Percentiles rank a stretch among this genome's conserved stretches.
Conservation (phyloP, 2,888 invertebrate genomes). For the Athetis lepigone region DNA sequence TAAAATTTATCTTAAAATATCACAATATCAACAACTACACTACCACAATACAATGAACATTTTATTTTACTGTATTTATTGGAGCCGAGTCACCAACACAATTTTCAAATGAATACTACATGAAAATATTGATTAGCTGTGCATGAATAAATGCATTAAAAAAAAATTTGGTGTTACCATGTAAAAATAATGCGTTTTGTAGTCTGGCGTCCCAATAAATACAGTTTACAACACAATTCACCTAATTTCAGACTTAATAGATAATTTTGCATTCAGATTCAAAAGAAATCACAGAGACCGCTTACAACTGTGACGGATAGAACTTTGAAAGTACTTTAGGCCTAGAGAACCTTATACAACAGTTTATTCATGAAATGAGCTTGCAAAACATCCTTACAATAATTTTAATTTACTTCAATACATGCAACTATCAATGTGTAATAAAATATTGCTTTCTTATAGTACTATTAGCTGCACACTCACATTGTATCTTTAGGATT, state of each 20-base stretch:
- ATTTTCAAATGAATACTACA: not conserved
- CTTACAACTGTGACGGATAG: constrained; percentile 63
- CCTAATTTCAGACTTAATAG: constrained; percentile 54
- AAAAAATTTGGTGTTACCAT: too few relatives aligned
- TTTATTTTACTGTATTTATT: constrained; percentile 55
- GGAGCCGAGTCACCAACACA: constrained; percentile 8
- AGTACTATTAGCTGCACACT: constrained; percentile 61
- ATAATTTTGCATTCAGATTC: constrained; percentile 63
- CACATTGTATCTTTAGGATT: constrained; percentile 18
- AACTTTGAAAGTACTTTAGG: constrained; percentile 60
- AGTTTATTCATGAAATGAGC: constrained; percentile 44
- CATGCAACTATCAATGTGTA: constrained; percentile 58
- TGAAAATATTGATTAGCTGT: not conserved
- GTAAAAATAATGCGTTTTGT: not conserved
- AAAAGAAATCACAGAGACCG: constrained; percentile 58
- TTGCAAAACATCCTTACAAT: constrained; percentile 24
- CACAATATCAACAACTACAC: constrained; percentile 88
- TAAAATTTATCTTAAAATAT: constrained; percentile 86
- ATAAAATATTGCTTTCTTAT: constrained; percentile 73
- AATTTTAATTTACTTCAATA: constrained; percentile 35
- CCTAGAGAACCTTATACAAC: constrained; percentile 59
- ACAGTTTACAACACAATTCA: constrained; percentile 50
- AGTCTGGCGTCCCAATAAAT: constrained; percentile 37
- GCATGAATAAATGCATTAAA: constrained; percentile 18
- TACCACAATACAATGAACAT: constrained; percentile 71